A percentile compares a stretch with the other conserved stretches of the same genome.
phyloP scores from a whole-genome alignment of 2,113 vertebrate species.

The Heterocephalus glaber region DNA sequence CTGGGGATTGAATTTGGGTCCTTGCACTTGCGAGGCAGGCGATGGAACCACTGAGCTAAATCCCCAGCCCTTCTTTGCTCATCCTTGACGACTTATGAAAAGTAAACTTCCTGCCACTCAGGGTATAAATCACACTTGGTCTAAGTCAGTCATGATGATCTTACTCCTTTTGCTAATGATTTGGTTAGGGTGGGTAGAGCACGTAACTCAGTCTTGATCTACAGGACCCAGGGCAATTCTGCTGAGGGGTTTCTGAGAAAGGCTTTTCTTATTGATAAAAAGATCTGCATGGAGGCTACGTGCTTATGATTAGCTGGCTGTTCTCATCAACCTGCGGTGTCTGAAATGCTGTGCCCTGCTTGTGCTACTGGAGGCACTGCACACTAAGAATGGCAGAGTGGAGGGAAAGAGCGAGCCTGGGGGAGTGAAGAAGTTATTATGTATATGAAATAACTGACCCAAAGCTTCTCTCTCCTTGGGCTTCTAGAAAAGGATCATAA shows the following conservation, averaged over 20 bases:
- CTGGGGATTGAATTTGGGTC: too few species aligned
- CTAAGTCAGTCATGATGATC: not conserved
- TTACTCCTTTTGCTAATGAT: not conserved
- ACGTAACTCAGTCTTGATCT: not conserved
- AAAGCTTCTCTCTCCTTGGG: not conserved
- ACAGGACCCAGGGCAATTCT: not conserved
- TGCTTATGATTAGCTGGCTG: not conserved
- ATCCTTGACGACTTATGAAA: not conserved
- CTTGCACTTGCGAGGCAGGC: too few species aligned
- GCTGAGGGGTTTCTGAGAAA: constrained; percentile 5
- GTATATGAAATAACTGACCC: constrained; percentile 35
- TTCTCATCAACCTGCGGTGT: not conserved
- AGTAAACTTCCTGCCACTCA: not conserved
- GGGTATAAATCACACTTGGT: not conserved
- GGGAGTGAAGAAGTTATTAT: not conserved
- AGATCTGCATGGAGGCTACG: not conserved
- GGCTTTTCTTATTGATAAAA: constrained; percentile 7
- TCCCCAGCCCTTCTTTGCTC: too few species aligned
- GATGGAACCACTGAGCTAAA: too few species aligned
- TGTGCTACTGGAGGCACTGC: not conserved
- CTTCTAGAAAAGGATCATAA: constrained; percentile 27
- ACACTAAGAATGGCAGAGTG: not conserved
- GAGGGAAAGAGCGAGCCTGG: not conserved
- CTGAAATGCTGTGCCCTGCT: not conserved
- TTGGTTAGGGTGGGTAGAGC: not conserved